These are phyloP conservation scores for Eupithecia pulchellata DNA, from an alignment of 2,888 invertebrate species.

Conservation along the genomic window DNA sequence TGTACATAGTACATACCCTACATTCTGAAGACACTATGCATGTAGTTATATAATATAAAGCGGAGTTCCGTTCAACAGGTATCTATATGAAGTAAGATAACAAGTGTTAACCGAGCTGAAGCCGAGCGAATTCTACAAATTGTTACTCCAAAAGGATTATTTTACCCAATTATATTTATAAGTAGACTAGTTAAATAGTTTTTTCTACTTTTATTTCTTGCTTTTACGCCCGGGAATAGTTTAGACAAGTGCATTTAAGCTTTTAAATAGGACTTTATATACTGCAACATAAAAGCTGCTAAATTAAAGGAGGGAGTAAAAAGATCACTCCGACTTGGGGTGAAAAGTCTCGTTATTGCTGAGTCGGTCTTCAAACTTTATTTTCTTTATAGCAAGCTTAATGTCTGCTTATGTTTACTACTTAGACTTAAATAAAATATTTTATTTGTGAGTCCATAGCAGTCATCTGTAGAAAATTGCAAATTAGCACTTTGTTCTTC, in stretches of 20 bases:
- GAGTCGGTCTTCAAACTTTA: constrained; percentile 6
- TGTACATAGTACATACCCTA: no score
- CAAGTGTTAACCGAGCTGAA: constrained; percentile 34
- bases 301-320: constrained; percentile 10
- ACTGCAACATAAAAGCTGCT: constrained; percentile 8
- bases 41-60: constrained; percentile 52
- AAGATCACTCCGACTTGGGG: constrained; percentile 2
- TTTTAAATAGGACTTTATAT: constrained; percentile 11
- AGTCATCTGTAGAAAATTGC: not conserved
- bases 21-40: not conserved
- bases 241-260: constrained; percentile 15
- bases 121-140: constrained; percentile 40
- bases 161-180: not conserved
- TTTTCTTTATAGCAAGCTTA: constrained; percentile 11
- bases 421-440: constrained; percentile 1
- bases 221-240: constrained; percentile 19
- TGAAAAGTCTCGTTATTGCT: constrained; percentile 9
- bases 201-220: constrained; percentile 27
- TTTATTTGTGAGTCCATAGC: not conserved
- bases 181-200: constrained; percentile 18
- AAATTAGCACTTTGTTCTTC: not conserved
- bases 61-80: constrained; percentile 52
- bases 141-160: constrained; percentile 11
- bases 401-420: not conserved
- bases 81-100: constrained; percentile 40